Conservation (phyloP, 92 coral and sea anemone species). For the Virgularia gustaviana region DNA sequence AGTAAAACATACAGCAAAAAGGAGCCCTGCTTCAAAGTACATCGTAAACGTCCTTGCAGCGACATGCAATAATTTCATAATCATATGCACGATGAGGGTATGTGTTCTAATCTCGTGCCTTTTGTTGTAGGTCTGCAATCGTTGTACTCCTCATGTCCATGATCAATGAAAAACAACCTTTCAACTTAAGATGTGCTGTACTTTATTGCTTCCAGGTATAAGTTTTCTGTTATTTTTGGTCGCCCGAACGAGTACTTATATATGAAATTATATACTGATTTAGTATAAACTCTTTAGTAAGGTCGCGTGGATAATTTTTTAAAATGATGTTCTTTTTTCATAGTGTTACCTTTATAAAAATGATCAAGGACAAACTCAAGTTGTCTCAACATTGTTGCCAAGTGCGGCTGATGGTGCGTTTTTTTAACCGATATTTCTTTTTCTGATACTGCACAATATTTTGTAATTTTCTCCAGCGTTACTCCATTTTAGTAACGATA, state of each 20-base stretch:
- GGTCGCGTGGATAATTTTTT: too few relatives aligned
- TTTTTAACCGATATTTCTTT: not conserved
- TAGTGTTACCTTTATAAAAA: slow-evolving; percentile 94
- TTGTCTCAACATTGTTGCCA: slow-evolving; percentile 91
- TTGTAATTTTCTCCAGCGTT: not conserved
- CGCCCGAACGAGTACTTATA: too few relatives aligned
- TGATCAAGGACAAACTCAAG: slow-evolving; percentile 87
- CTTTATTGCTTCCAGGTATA: slow-evolving; percentile 94
- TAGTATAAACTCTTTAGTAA: too few relatives aligned
- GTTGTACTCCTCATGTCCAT: slow-evolving; percentile 96
- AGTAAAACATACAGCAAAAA: too few relatives aligned
- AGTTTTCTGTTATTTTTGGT: not conserved
- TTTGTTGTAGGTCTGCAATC: slow-evolving; percentile 79
- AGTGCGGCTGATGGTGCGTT: slow-evolving; percentile 72
- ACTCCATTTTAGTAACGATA: not conserved
- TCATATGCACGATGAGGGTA: too few relatives aligned
- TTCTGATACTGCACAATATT: not conserved
- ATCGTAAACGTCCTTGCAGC: too few relatives aligned
- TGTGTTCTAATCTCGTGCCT: not conserved
- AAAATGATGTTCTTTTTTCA: not conserved
- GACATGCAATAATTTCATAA: too few relatives aligned
- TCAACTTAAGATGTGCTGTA: slow-evolving; percentile 85
- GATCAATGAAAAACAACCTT: slow-evolving; percentile 94
- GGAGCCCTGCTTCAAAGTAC: too few relatives aligned
- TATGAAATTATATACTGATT: too few relatives aligned